phyloP scores from a whole-genome alignment of 2,797 vertebrate genomes.

The Dryobates pubescens region DNA sequence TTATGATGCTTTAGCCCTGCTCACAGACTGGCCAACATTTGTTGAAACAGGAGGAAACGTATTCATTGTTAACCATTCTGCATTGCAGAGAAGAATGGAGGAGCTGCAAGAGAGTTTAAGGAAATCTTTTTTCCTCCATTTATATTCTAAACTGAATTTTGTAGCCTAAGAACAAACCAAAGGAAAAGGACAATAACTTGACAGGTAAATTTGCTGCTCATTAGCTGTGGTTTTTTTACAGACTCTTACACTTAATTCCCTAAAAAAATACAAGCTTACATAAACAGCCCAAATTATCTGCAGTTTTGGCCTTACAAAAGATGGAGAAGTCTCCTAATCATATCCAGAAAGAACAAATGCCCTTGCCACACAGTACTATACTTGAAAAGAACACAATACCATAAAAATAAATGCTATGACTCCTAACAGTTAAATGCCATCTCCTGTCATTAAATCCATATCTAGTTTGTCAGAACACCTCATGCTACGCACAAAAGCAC shows the following conservation, averaged over 20 bases:
- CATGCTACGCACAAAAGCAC: not conserved
- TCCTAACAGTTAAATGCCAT: not conserved
- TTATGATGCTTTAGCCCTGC: not conserved
- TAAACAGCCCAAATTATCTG: constrained; percentile 35
- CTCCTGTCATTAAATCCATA: constrained; percentile 2
- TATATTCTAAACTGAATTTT: not conserved
- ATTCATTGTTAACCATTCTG: not conserved
- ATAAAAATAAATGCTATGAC: constrained; percentile 1
- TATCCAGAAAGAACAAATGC: not conserved
- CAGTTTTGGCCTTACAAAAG: not conserved
- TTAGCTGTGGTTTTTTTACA: constrained; percentile 17
- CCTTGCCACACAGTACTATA: not conserved
- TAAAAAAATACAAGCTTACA: constrained; percentile 6
- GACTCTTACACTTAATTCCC: not conserved
- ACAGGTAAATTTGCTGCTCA: not conserved
- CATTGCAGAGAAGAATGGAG: not conserved
- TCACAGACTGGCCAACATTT: not conserved
- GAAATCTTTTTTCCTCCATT: not conserved
- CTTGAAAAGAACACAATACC: not conserved
- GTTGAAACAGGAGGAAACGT: not conserved
- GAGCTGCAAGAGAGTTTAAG: not conserved
- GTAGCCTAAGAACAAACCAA: constrained; percentile 41
- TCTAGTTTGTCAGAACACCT: not conserved
- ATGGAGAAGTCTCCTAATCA: not conserved
- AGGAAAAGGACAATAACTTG: constrained; percentile 17